A percentile compares a stretch with the other conserved stretches of the same genome.
Evolutionary conservation across 2,113 vertebrate genomes (phyloP).

Genomic region (Gulo gulo): DNA sequence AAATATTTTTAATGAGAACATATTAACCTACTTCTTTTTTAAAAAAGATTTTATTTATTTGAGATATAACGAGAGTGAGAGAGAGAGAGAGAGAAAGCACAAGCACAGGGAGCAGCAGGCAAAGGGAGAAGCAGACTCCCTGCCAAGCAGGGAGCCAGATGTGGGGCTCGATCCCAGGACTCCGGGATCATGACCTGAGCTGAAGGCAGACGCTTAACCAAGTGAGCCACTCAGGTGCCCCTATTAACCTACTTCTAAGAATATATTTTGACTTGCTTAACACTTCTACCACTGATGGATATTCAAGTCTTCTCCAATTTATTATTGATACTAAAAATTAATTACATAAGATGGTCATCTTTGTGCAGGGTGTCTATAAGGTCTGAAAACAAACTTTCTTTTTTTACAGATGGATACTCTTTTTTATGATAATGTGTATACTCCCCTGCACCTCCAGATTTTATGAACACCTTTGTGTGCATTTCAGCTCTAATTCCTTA

Average conservation of each 20-base stretch:
- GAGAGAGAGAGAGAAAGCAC: no score
- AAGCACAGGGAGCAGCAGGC: no score
- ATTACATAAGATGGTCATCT: constrained; percentile 8
- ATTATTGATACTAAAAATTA: constrained; percentile 33
- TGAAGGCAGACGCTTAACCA: no score
- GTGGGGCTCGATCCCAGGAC: no score
- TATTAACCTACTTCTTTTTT: constrained; percentile 3
- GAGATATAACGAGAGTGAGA: no score
- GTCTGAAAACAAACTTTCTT: constrained; percentile 5
- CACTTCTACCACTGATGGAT: background rate
- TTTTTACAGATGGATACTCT: background rate
- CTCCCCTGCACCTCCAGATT: background rate
- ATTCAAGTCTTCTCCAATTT: background rate
- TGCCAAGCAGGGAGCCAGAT: no score
- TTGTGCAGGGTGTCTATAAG: background rate
- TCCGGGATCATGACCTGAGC: no score
- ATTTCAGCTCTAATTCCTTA: constrained; percentile 59
- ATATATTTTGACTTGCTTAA: background rate
- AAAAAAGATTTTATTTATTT: no score
- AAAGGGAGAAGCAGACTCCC: no score
- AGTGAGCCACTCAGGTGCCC: no score
- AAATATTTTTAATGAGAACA: constrained; percentile 42
- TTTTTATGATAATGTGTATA: background rate
- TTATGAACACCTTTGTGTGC: background rate
- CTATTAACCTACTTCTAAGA: constrained; percentile 35